phyloP scores from a whole-genome alignment of 2,888 invertebrate species.

The Ophion obscuratus region DNA sequence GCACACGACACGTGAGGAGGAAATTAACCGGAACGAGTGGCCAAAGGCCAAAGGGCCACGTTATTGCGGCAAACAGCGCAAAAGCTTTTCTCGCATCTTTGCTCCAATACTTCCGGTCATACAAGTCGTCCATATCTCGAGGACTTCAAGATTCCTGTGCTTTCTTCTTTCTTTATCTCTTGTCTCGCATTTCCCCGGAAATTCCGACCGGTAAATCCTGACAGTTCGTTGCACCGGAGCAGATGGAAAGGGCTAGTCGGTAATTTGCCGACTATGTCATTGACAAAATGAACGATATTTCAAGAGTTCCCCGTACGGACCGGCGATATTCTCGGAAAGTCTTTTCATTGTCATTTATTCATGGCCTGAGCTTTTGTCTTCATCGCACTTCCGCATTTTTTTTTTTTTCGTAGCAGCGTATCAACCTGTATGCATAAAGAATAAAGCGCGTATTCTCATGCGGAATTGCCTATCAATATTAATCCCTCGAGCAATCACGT shows the following conservation, averaged over 20 bases:
- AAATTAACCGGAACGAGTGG: slow-evolving; percentile 63
- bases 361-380: slow-evolving; percentile 33
- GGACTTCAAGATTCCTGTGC: background rate
- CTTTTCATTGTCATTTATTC: slow-evolving; percentile 56
- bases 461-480: slow-evolving; percentile 51
- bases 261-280: slow-evolving; percentile 42
- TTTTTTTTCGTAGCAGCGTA: slow-evolving; percentile 15
- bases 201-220: slow-evolving; percentile 18
- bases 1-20: slow-evolving; percentile 65
- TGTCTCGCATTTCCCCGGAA: slow-evolving; percentile 14
- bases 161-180: background rate
- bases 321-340: slow-evolving; percentile 23
- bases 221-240: slow-evolving; percentile 14
- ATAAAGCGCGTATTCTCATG: slow-evolving; percentile 33
- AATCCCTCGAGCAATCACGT: slow-evolving; percentile 35
- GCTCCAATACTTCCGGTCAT: slow-evolving; percentile 64
- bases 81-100: slow-evolving; percentile 66
- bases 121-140: slow-evolving; percentile 39
- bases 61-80: slow-evolving; percentile 66
- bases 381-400: slow-evolving; percentile 31
- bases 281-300: slow-evolving; percentile 37
- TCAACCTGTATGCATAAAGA: slow-evolving; percentile 46
- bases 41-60: slow-evolving; percentile 71
- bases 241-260: slow-evolving; percentile 13
- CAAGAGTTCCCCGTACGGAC: background rate